phyloP scores from a whole-genome alignment of 2,113 vertebrate species.

The Mirza zaza region DNA sequence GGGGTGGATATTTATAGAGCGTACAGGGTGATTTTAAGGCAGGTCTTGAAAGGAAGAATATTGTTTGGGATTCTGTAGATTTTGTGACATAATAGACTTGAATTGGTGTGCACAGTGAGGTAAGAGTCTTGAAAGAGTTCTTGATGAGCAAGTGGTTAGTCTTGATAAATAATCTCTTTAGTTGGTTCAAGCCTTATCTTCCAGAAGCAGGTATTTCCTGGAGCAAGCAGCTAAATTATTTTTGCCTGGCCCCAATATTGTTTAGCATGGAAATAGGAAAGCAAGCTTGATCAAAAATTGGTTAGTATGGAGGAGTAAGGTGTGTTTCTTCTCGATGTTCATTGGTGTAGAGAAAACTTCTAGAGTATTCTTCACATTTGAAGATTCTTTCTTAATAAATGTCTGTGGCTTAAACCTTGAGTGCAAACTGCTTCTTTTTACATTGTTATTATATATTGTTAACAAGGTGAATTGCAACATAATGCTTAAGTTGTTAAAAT shows the following conservation, averaged over 20 bases:
- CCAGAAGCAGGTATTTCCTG: conserved; percentile 38
- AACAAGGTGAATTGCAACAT: neutral
- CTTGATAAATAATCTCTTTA: conserved; percentile 45
- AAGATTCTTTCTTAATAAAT: conserved; percentile 52
- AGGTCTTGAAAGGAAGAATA: neutral
- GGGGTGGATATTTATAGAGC: neutral
- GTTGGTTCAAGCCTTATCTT: conserved; percentile 57
- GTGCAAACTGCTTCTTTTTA: neutral
- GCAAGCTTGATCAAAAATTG: neutral
- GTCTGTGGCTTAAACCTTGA: conserved; percentile 19
- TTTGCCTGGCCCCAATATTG: conserved; percentile 27
- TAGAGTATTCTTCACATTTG: conserved; percentile 31
- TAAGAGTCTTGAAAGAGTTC: conserved; percentile 10
- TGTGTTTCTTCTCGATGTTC: neutral
- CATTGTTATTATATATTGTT: conserved; percentile 31
- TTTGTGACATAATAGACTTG: neutral
- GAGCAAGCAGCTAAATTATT: conserved; percentile 46
- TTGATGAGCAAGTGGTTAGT: neutral
- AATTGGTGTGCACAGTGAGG: neutral
- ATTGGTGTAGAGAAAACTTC: neutral
- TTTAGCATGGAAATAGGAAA: conserved; percentile 30
- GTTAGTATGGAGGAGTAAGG: neutral
- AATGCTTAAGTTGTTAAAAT: neutral
- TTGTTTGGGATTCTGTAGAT: conserved; percentile 5
- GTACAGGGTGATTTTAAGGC: neutral